Evolutionary conservation across 2,888 invertebrate genomes (phyloP).

Genomic region (Epicampocera succincta): DNA sequence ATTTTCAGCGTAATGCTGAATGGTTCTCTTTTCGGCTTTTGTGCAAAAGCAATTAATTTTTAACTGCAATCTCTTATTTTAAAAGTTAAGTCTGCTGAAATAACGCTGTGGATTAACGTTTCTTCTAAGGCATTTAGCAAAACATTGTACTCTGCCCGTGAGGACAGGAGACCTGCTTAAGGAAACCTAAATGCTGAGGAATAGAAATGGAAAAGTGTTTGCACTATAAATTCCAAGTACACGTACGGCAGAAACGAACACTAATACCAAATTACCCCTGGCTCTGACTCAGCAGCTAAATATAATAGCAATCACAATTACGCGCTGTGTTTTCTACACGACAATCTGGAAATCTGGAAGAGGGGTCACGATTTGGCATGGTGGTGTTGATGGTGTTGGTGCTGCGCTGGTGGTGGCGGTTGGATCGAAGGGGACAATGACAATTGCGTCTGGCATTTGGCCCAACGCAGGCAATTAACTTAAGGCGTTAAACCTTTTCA

Average conservation of each 20-base stretch:
- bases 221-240: slow-evolving; percentile 25
- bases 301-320: slow-evolving; percentile 31
- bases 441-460: slow-evolving; percentile 28
- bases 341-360: slow-evolving; percentile 15
- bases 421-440: slow-evolving; percentile 16
- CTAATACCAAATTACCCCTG: slow-evolving; percentile 16
- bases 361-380: neutral
- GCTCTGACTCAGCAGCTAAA: slow-evolving; percentile 37
- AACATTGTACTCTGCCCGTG: neutral
- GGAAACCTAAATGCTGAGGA: slow-evolving; percentile 10
- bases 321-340: slow-evolving; percentile 39
- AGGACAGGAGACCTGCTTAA: neutral
- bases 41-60: slow-evolving; percentile 69
- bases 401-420: slow-evolving; percentile 13
- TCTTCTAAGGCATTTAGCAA: slow-evolving; percentile 39
- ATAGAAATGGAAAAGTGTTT: slow-evolving; percentile 28
- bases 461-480: slow-evolving; percentile 64
- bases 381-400: neutral
- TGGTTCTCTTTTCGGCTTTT: slow-evolving; percentile 32
- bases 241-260: neutral
- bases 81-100: slow-evolving; percentile 37
- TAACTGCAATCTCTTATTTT: slow-evolving; percentile 62
- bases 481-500: slow-evolving; percentile 61
- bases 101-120: slow-evolving; percentile 54
- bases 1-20: slow-evolving; percentile 37